Percentiles rank a stretch among this genome's conserved stretches.
These are phyloP conservation scores for Anagrus nilaparvatae DNA, from an alignment of 1,140 invertebrate genomes.

Conservation along the genomic window DNA sequence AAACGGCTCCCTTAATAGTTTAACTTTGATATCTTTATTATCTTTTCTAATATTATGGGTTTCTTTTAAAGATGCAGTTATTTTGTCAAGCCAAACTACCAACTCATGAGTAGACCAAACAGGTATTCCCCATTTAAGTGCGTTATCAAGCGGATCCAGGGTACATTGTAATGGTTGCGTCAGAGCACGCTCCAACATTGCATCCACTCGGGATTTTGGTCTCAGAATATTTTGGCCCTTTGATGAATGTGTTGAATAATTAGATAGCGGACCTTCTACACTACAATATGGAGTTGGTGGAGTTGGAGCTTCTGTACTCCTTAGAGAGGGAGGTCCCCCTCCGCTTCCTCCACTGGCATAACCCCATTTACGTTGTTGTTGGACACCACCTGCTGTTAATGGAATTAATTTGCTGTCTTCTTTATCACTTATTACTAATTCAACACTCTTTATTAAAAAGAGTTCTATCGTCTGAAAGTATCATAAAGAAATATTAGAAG, in stretches of 20 bases:
- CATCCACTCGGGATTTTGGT: conserved; percentile 55
- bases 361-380: conserved; percentile 36
- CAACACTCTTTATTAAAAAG: conserved; percentile 47
- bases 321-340: conserved; percentile 36
- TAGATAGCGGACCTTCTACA: conserved; percentile 37
- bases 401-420: conserved; percentile 28
- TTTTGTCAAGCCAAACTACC: conserved; percentile 38
- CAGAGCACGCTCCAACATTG: conserved; percentile 57
- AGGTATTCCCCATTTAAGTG: conserved; percentile 46
- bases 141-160: conserved; percentile 45
- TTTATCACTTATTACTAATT: conserved; percentile 48
- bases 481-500: too few species aligned
- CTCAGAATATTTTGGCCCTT: conserved; percentile 38
- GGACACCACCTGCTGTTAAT: conserved; percentile 20
- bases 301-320: conserved; percentile 35
- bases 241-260: conserved; percentile 33
- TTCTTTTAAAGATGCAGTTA: conserved; percentile 31
- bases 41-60: conserved; percentile 25
- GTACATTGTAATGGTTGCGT: conserved; percentile 43
- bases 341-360: conserved; percentile 37
- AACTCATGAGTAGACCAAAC: conserved; percentile 51
- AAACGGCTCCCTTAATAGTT: conserved; percentile 36
- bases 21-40: conserved; percentile 33
- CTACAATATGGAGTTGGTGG: conserved; percentile 37
- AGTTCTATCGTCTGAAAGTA: conserved; percentile 45